These are phyloP conservation scores for Lasioglossum morio DNA, from an alignment of 2,888 invertebrate genomes.

Conservation along the genomic window DNA sequence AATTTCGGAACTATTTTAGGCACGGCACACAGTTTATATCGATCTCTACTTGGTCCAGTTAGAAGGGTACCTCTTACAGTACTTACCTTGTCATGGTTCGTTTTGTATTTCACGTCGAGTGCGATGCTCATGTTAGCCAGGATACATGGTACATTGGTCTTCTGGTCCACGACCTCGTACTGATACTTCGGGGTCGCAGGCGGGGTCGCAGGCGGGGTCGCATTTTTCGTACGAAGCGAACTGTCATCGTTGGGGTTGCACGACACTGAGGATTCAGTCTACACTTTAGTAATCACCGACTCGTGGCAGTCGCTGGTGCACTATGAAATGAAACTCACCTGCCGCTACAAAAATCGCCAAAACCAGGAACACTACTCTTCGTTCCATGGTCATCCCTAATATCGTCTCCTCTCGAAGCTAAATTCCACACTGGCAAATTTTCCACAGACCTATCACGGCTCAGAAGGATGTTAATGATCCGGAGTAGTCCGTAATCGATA, in stretches of 20 bases:
- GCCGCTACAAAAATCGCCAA: neutral
- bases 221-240: no score
- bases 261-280: neutral
- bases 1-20: neutral
- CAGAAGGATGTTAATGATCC: neutral
- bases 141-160: neutral
- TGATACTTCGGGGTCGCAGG: rapidly evolving
- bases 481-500: neutral
- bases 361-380: neutral
- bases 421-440: neutral
- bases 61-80: neutral
- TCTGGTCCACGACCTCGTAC: rapidly evolving
- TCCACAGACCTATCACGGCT: neutral
- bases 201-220: rapidly evolving
- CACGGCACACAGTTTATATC: neutral
- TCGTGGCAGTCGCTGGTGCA: neutral
- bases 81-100: neutral
- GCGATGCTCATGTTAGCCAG: neutral
- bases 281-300: neutral
- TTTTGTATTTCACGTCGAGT: neutral
- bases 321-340: neutral
- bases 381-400: neutral
- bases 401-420: neutral
- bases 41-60: neutral
- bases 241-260: neutral